Evolutionary conservation across 2,113 vertebrate genomes (phyloP), one percentile per base, ranked within the genome.

Genomic region (Phycodurus eques): DNA sequence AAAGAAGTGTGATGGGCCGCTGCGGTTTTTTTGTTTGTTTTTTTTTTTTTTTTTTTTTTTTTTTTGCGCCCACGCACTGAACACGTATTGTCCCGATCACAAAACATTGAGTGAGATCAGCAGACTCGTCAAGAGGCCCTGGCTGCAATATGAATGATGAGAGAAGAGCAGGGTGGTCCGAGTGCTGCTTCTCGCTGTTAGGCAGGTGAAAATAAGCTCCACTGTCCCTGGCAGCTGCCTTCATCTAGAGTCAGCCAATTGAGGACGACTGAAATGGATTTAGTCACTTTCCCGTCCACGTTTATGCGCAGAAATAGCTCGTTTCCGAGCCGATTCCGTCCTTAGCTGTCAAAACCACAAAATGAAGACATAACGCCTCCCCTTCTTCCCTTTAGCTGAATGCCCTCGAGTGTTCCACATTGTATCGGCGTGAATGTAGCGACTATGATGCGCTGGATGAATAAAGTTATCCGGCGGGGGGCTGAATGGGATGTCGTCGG

Each of bases 371-470:
- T 96, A 93, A 94, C 93, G 90, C 78, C 70, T 85, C 84, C 82
- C 80, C 44, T 82, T 73, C 67, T 80, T 79, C 82, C 83, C 83
- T 61, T 83, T 93, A 90, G 93, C 91, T 94, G 93, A 92, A 92
- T 94, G 93, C 92, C 92, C 92, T 94, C 89, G 92, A 95, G 93
- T 94, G 94, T 93, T 93, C 87, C 81, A 87, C 89, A 89, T 94
- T 91, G 94, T 94, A 94, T 92, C 92, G 90, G 93, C 94, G 98
- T 98, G 98, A 95, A 98, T 94, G 92, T 93, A 94, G 95, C 95
- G 95, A 98, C 97, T 98, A 98, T 96, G 96, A 98, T 95, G 93
- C 94, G 92, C 94, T 93, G 93, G 91, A 96, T 98, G 96, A 98
- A 99, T 98, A 96, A 98, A 98, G 96, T 98, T 98, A 98, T 98